Conservation (phyloP, 2,113 vertebrate genomes). For the Sinocyclocheilus grahami region DNA sequence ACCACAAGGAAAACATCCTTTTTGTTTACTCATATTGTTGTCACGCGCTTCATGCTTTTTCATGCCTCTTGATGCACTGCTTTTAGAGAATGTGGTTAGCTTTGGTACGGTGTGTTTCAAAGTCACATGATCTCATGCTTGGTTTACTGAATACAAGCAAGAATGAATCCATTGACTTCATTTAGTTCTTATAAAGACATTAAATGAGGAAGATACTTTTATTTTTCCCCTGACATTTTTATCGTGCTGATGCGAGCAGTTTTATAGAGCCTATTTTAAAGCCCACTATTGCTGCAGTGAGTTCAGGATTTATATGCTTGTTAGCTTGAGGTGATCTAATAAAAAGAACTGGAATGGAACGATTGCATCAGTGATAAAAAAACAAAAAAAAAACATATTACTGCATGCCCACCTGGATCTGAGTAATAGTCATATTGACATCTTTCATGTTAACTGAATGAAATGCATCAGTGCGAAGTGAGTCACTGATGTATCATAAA, state of each 20-base stretch:
- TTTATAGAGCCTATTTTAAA: neutral
- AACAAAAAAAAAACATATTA: neutral
- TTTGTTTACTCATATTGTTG: neutral
- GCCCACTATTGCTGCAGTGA: neutral
- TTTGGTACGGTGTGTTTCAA: neutral
- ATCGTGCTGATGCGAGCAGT: neutral
- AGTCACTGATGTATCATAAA: conserved; percentile 10
- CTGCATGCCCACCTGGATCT: conserved; percentile 17
- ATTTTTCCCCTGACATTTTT: neutral
- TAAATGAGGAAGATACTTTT: neutral
- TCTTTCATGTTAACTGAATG: neutral
- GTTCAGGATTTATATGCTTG: neutral
- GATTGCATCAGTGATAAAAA: neutral
- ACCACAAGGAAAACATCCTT: neutral
- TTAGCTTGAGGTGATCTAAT: neutral
- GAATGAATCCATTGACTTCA: neutral
- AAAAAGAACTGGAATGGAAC: neutral
- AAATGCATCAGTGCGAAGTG: conserved; percentile 35
- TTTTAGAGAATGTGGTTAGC: conserved; percentile 6
- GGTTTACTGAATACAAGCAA: neutral
- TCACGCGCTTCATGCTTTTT: conserved; percentile 2
- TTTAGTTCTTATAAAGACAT: neutral
- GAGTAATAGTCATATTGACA: neutral
- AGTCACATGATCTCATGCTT: neutral
- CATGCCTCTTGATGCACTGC: neutral